Conservation (phyloP, 2,888 invertebrate genomes). For the Enchytraeus crypticus region DNA sequence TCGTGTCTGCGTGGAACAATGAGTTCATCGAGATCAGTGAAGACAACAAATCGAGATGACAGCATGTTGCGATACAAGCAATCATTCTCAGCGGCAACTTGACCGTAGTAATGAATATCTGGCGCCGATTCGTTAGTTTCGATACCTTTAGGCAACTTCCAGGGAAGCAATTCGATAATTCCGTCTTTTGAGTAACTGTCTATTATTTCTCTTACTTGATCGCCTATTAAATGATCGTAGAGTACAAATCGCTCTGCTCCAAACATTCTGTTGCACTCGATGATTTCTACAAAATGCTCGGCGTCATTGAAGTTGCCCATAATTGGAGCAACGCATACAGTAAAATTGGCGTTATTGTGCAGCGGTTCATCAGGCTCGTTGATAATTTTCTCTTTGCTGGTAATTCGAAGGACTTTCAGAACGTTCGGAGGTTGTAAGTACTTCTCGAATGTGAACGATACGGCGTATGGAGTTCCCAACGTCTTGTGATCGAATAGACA, state of each 20-base stretch:
- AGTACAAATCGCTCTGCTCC: slow-evolving; percentile 25
- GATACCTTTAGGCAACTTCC: slow-evolving; percentile 20
- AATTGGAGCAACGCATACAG: slow-evolving; percentile 25
- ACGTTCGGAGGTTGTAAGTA: background rate
- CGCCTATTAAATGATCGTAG: slow-evolving; percentile 22
- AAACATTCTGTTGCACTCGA: slow-evolving; percentile 24
- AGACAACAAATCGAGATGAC: slow-evolving; percentile 21
- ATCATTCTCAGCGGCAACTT: slow-evolving; percentile 25
- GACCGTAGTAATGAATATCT: slow-evolving; percentile 27
- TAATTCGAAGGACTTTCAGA: slow-evolving; percentile 5
- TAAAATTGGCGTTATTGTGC: slow-evolving; percentile 11
- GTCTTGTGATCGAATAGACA: no score
- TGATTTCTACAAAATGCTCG: slow-evolving; percentile 18
- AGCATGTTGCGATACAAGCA: slow-evolving; percentile 26
- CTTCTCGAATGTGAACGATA: background rate
- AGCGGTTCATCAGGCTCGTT: background rate
- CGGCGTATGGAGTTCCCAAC: background rate
- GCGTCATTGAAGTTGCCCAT: slow-evolving; percentile 16
- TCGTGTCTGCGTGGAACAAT: slow-evolving; percentile 17
- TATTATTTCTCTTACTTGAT: slow-evolving; percentile 8
- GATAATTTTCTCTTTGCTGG: background rate
- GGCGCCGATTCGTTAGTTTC: no score
- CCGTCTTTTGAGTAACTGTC: slow-evolving; percentile 16
- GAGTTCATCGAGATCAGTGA: slow-evolving; percentile 25
- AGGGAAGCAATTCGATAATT: slow-evolving; percentile 21